Evolutionary conservation across 1,140 invertebrate genomes (phyloP), one percentile per base, ranked within the genome.

Genomic region (Platyscapa corneri): DNA sequence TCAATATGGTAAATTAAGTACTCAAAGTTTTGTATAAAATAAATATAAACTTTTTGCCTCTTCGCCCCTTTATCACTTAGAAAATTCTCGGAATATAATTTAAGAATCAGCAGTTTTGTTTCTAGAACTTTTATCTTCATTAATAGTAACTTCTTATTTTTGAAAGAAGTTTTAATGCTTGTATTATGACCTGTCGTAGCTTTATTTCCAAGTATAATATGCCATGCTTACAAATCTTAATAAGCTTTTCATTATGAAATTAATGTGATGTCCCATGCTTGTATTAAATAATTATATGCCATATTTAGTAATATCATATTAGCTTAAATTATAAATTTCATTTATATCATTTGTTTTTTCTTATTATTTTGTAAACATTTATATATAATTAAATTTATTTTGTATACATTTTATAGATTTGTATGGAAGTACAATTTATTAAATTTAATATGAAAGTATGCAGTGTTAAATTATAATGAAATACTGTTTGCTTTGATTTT

Each of bases 61-160:
- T 16, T 37, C 6, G 49, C 83, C 83, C 76, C 83, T 84, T 80
- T 85, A 80, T 74, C 74, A 20, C 77, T 85, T 42, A 72, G 39
- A 0, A 80, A 80, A 60, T 79, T 85, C 76, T 85, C 14, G 67
- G 53, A 80, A 85, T 42, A 32, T 75, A 49, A 53, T 65, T 53
- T n/a, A 60, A 83, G 74, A 76, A 46, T 46, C 37, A 76, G 27
- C 60, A 18, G 30, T 70, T 84, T 84, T 30, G 18, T 39, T 85
- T 85, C 83, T 72, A 79, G 83, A 80, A 80, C 77, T 64, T 85
- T 80, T 67, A 64, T 46, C 34, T 56, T 77, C n/a, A 42, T 39
- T 65, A 0, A 37, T 78, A 10, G 32, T 20, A 46, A 53, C 6
- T 56, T n/a, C 23, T 77, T 77, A 77, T 30, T 77, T 32, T 77